Base-by-base conservation (phyloP, 2,888 invertebrate genomes). In the Pseudococcus longispinus region DNA sequence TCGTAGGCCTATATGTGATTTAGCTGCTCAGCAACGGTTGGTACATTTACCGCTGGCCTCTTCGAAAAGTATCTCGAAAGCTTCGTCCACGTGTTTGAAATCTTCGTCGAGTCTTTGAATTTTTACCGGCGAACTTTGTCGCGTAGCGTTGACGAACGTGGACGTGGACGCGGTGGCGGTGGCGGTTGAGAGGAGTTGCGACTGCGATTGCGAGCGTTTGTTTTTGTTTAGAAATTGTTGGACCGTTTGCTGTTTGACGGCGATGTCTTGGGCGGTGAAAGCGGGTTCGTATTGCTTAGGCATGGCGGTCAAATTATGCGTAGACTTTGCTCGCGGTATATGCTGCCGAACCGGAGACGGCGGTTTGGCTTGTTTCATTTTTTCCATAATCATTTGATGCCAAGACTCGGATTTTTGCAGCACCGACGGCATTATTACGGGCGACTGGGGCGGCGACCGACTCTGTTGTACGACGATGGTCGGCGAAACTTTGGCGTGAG, bases 261-360 rank as follows among this genome's bases (percentile, higher is more conserved):
- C 91, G 77, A 95, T 91, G 89, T 94, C 93, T 60, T 94, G 94
- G 89, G 93, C 94, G 11, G 93, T 92, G 90, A 95, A 93, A 87
- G 94, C 94, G 15, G 96, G 96, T 91, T 96, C 96, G 90, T 93
- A 96, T 89, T 96, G 94, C 90, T 96, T 96, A 0, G 96, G 95
- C 85, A 95, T 91, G n/a, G 46, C 15, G 46, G 93, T 93, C 89
- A 96, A 91, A 70, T 94, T 92, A 89, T 95, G 95, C 90, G 95
- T 95, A 0, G 96, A 95, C 90, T 94, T 95, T 3, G 95, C 93
- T 89, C 95, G 92, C 37, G 88, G 88, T 87, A 89, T 89, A 88
- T 88, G 89, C 44, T 89, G 89, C 77, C 88, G 87, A 29, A 88
- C 87, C n/a, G 85, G 87, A 46, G 88, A 88, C 29, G 89, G 89